A percentile compares a stretch with the other conserved stretches of the same genome.
Evolutionary conservation across 2,888 invertebrate genomes (phyloP).

Genomic region (Ochropleura plecta): DNA sequence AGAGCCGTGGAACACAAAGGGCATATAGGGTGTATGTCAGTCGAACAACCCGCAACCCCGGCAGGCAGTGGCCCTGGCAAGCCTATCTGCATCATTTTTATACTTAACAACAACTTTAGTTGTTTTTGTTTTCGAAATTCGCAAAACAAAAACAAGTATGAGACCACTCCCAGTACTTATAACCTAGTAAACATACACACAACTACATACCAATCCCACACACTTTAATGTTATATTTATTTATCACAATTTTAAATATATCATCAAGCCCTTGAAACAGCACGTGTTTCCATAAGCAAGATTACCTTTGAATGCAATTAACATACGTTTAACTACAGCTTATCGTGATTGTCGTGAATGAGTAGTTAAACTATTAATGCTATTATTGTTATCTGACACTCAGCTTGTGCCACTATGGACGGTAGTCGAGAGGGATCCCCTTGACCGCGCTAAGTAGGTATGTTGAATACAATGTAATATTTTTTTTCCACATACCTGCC

Average conservation of each 20-base stretch:
- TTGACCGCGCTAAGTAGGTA: slow-evolving; percentile 4
- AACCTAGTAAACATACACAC: neutral
- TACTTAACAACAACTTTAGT: no score
- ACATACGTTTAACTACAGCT: slow-evolving; percentile 6
- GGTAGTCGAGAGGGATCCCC: neutral
- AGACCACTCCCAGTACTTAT: neutral
- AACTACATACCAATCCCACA: no score
- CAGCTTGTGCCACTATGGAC: neutral
- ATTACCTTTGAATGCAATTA: slow-evolving; percentile 33
- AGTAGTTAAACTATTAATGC: neutral
- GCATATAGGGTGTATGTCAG: no score
- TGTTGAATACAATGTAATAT: neutral
- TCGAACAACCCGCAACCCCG: no score
- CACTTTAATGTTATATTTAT: neutral
- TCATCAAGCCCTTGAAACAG: neutral
- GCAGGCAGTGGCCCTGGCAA: no score
- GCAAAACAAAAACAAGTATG: neutral
- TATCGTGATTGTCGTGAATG: slow-evolving; percentile 4
- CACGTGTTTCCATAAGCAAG: slow-evolving; percentile 12
- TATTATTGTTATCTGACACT: slow-evolving; percentile 22
- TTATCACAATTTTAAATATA: neutral
- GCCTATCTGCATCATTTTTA: no score
- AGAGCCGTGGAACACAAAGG: no score
- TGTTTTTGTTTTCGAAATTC: neutral
- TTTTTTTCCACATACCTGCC: neutral